phyloP scores from a whole-genome alignment of 2,113 vertebrate genomes.

The Myanophis thanlyinensis region DNA sequence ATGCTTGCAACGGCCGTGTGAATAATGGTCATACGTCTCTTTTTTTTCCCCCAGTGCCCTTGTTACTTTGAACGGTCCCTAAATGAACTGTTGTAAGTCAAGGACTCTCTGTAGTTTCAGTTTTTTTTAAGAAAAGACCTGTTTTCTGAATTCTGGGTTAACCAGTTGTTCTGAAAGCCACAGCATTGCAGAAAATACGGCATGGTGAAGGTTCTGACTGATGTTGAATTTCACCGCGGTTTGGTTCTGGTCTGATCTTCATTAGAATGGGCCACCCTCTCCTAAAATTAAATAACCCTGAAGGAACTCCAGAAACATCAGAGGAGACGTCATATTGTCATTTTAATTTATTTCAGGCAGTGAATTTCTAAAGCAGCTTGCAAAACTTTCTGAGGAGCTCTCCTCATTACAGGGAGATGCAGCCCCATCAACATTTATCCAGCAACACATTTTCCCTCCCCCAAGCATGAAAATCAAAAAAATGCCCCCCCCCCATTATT shows the following conservation, averaged over 20 bases:
- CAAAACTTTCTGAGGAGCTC: neutral
- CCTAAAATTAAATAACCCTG: neutral
- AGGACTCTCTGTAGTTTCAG: no score
- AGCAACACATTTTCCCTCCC: neutral
- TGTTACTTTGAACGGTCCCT: no score
- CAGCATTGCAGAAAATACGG: neutral
- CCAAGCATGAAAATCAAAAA: neutral
- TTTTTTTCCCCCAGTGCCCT: no score
- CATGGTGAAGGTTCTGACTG: neutral
- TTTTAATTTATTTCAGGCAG: neutral
- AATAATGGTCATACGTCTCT: no score
- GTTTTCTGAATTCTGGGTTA: neutral
- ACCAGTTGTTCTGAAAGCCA: neutral
- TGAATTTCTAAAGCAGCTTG: neutral
- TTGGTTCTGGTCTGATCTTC: neutral
- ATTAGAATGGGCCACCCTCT: neutral
- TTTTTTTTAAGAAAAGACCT: neutral
- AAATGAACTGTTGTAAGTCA: no score
- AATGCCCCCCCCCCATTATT: neutral
- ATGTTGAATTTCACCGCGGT: neutral
- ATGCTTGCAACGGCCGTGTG: no score
- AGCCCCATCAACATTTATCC: neutral
- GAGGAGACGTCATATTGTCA: neutral
- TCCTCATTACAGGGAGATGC: neutral
- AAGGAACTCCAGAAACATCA: neutral